These are phyloP conservation scores for Aspidapion aeneum DNA, from an alignment of 2,888 invertebrate genomes.

Conservation along the genomic window DNA sequence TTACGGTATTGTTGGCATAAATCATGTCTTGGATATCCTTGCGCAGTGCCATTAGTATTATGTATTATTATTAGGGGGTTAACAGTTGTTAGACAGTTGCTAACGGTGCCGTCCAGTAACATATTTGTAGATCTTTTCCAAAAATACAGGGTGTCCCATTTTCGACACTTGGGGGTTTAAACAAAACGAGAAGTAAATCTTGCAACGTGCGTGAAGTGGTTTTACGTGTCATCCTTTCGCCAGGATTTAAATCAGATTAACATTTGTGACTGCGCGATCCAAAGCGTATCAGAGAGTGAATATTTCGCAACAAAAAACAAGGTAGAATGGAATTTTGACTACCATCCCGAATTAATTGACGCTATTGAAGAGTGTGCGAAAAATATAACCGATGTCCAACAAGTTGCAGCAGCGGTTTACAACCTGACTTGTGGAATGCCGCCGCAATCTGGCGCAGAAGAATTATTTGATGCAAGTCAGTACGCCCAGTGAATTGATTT, in stretches of 20 bases:
- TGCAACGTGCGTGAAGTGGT: slow-evolving; percentile 45
- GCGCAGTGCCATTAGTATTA: background rate
- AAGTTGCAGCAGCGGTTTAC: slow-evolving; percentile 43
- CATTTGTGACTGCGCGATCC: slow-evolving; percentile 51
- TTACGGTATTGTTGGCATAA: slow-evolving; percentile 31
- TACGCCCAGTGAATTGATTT: slow-evolving; percentile 46
- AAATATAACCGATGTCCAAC: slow-evolving; percentile 42
- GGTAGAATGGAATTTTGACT: slow-evolving; percentile 39
- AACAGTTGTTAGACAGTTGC: too few species aligned
- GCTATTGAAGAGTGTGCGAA: slow-evolving; percentile 45
- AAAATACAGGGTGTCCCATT: too few species aligned
- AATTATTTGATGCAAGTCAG: slow-evolving; percentile 47
- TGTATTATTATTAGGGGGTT: background rate
- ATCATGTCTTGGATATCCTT: slow-evolving; percentile 27
- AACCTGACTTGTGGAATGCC: slow-evolving; percentile 39
- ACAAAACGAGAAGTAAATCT: slow-evolving; percentile 29
- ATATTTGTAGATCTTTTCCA: too few species aligned
- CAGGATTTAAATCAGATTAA: slow-evolving; percentile 45
- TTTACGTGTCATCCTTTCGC: slow-evolving; percentile 43
- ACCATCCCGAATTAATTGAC: slow-evolving; percentile 40
- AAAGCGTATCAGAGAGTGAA: slow-evolving; percentile 22
- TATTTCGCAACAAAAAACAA: background rate
- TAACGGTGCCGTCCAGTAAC: too few species aligned
- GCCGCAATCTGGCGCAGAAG: slow-evolving; percentile 43
- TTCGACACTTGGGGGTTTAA: slow-evolving; percentile 4